Conservation (phyloP, 2,797 vertebrate species). For the Halcyon chelicuti region DNA sequence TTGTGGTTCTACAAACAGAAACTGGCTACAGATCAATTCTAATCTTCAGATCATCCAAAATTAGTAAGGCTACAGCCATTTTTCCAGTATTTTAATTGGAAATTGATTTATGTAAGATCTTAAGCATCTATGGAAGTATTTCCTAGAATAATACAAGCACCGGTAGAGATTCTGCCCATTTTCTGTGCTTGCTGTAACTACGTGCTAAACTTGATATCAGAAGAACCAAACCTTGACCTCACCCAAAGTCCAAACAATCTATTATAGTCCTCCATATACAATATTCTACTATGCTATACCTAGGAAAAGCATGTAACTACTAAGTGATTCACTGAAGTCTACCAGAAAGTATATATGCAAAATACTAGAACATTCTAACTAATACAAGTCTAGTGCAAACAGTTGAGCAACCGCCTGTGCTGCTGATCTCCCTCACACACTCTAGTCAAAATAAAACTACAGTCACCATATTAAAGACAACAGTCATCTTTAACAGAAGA, state of each 20-base stretch:
- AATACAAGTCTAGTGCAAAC: background rate
- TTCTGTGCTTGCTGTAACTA: background rate
- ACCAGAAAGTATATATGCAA: background rate
- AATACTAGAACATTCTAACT: background rate
- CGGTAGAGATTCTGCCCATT: background rate
- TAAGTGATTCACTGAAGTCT: background rate
- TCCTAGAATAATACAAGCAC: background rate
- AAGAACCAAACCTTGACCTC: background rate
- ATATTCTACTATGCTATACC: background rate
- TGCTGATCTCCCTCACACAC: background rate
- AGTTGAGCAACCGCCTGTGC: background rate
- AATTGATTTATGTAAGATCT: background rate
- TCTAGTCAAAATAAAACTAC: background rate
- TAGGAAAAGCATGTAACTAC: background rate
- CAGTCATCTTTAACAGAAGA: rapidly evolving
- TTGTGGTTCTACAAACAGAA: background rate
- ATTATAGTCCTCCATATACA: background rate
- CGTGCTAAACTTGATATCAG: background rate
- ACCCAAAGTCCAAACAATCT: background rate
- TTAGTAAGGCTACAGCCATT: background rate
- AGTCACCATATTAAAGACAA: background rate
- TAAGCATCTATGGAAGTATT: background rate
- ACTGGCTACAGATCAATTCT: background rate
- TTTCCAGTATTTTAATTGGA: background rate
- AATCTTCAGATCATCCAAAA: background rate